A percentile compares a stretch with the other conserved stretches of the same genome.
These are phyloP conservation scores for Damaliscus lunatus DNA, from an alignment of 2,113 vertebrate genomes.

Conservation along the genomic window DNA sequence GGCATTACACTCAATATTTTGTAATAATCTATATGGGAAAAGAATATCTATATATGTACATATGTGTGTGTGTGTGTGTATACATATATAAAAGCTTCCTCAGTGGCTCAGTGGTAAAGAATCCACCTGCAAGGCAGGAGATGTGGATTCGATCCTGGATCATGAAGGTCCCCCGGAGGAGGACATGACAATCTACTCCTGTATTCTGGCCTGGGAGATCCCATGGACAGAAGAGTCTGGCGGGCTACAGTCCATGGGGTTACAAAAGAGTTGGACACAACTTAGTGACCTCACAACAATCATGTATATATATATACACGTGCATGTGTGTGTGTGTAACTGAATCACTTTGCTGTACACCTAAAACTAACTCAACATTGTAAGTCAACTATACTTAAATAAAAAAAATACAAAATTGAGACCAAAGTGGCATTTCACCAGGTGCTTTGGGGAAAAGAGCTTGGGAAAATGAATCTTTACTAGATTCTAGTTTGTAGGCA, in stretches of 20 bases:
- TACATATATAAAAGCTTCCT: neutral
- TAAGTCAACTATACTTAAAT: neutral
- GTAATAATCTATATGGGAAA: neutral
- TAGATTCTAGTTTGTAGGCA: neutral
- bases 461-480: neutral
- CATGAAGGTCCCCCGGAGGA: neutral
- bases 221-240: neutral
- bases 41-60: neutral
- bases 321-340: neutral
- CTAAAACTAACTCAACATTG: neutral
- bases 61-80: neutral
- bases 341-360: neutral
- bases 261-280: neutral
- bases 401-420: neutral
- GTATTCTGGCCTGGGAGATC: neutral
- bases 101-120: neutral
- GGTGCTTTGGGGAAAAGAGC: neutral
- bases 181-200: neutral
- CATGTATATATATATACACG: rapidly evolving
- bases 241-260: neutral
- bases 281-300: neutral
- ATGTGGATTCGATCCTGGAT: neutral
- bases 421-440: neutral
- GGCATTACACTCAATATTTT: neutral
- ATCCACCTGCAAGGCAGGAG: neutral